Evolutionary conservation across 2,888 invertebrate genomes (phyloP).

Genomic region (Oscheius sp.): DNA sequence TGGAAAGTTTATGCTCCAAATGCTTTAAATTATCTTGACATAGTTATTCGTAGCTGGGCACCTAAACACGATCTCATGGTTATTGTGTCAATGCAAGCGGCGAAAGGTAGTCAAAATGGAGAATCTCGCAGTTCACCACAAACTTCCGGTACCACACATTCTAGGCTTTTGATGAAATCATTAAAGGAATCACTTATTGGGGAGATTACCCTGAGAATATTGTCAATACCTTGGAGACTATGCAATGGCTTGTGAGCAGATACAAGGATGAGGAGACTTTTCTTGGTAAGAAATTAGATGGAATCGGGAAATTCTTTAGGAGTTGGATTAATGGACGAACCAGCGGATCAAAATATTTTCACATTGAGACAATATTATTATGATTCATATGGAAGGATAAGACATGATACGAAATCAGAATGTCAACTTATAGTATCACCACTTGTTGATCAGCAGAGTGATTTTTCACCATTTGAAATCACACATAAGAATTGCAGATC

Average conservation of each 20-base stretch:
- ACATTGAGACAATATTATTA: conserved; percentile 11
- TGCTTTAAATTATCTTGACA: not conserved
- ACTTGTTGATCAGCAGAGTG: conserved; percentile 8
- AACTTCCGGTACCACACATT: not conserved
- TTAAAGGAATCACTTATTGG: not conserved
- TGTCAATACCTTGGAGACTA: conserved; percentile 4
- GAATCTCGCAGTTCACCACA: not conserved
- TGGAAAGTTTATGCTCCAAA: conserved; percentile 17
- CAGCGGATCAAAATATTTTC: not conserved
- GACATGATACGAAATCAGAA: conserved; percentile 6
- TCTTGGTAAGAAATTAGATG: not conserved
- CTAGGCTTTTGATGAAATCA: not conserved
- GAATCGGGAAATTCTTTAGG: not conserved
- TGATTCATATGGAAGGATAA: conserved; percentile 16
- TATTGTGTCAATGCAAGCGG: conserved; percentile 5
- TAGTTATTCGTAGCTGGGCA: conserved; percentile 7
- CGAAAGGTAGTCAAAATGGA: conserved; percentile 22
- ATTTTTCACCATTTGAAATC: no score
- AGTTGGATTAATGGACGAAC: conserved; percentile 17
- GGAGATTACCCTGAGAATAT: conserved; percentile 12
- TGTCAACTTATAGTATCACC: not conserved
- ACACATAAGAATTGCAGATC: not conserved
- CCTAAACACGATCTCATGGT: not conserved
- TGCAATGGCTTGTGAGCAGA: conserved; percentile 8
- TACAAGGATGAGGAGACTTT: conserved; percentile 20